Percentiles rank a stretch among this genome's conserved stretches.
phyloP scores from a whole-genome alignment of 2,888 invertebrate species.

The Alloscopus bannaensis region DNA sequence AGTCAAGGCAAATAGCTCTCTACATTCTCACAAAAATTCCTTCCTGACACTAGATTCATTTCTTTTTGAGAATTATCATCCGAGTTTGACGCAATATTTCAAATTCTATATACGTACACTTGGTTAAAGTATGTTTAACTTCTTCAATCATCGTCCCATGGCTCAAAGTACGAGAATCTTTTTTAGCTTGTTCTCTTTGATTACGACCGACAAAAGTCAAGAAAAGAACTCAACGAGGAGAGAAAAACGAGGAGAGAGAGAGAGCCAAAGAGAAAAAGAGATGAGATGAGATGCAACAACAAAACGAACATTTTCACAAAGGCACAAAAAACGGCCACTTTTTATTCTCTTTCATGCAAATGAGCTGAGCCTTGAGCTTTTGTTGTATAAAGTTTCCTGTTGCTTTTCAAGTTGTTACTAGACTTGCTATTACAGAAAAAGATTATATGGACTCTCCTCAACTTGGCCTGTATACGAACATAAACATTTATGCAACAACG shows the following conservation, averaged over 20 bases:
- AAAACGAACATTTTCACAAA: slow-evolving; percentile 47
- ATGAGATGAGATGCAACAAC: slow-evolving; percentile 38
- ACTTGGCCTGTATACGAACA: not conserved
- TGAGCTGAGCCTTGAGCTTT: slow-evolving; percentile 52
- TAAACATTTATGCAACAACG: too few species aligned
- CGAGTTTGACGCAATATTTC: too few species aligned
- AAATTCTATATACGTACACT: too few species aligned
- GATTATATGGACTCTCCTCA: not conserved
- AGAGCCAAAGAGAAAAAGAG: slow-evolving; percentile 25
- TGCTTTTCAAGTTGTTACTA: slow-evolving; percentile 51
- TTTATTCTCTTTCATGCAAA: slow-evolving; percentile 51
- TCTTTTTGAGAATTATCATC: too few species aligned
- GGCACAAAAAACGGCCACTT: slow-evolving; percentile 56
- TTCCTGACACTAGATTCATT: too few species aligned
- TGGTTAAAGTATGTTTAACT: too few species aligned
- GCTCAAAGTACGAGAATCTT: slow-evolving; percentile 14
- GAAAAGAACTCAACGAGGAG: slow-evolving; percentile 28
- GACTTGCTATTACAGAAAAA: slow-evolving; percentile 13
- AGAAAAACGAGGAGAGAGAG: too few species aligned
- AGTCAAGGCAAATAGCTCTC: too few species aligned
- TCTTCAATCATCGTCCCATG: slow-evolving; percentile 20
- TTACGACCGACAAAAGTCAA: slow-evolving; percentile 58
- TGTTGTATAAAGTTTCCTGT: slow-evolving; percentile 54
- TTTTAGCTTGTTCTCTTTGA: slow-evolving; percentile 56
- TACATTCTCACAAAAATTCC: too few species aligned